These are phyloP conservation scores for Zootoca vivipara DNA, from an alignment of 2,113 vertebrate genomes.

Conservation along the genomic window DNA sequence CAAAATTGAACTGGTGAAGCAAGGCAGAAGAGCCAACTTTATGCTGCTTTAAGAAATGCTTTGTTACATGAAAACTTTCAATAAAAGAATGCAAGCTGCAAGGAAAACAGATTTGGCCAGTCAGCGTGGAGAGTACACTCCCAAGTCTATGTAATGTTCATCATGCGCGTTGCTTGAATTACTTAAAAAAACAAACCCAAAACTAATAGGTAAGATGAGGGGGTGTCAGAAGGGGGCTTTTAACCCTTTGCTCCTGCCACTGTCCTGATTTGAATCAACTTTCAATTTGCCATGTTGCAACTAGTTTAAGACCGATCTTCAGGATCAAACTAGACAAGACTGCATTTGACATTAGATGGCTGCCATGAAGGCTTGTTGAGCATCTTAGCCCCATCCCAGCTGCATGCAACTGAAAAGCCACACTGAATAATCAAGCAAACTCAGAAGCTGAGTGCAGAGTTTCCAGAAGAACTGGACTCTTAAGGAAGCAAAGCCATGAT, in stretches of 20 bases:
- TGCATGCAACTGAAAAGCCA: not conserved
- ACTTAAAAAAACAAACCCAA: too few species aligned
- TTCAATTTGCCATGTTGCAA: not conserved
- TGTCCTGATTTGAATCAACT: not conserved
- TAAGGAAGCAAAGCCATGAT: not conserved
- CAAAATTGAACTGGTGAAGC: not conserved
- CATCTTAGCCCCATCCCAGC: not conserved
- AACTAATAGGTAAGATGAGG: not conserved
- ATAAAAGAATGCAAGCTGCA: not conserved
- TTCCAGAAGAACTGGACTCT: not conserved
- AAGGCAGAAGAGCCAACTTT: not conserved
- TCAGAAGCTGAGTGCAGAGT: not conserved
- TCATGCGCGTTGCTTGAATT: not conserved
- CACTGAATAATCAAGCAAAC: not conserved
- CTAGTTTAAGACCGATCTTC: constrained; percentile 11
- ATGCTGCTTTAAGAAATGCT: not conserved
- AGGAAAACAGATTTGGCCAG: not conserved
- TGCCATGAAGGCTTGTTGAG: not conserved
- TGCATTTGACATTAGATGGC: not conserved
- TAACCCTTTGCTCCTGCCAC: too few species aligned
- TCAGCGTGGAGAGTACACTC: not conserved
- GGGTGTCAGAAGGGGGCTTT: too few species aligned
- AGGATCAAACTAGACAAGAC: not conserved
- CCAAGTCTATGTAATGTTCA: not conserved
- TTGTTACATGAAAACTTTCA: not conserved